Evolutionary conservation across 2,797 vertebrate genomes (phyloP), one percentile per base, ranked within the genome.

Genomic region (Pyrocephalus nanus): DNA sequence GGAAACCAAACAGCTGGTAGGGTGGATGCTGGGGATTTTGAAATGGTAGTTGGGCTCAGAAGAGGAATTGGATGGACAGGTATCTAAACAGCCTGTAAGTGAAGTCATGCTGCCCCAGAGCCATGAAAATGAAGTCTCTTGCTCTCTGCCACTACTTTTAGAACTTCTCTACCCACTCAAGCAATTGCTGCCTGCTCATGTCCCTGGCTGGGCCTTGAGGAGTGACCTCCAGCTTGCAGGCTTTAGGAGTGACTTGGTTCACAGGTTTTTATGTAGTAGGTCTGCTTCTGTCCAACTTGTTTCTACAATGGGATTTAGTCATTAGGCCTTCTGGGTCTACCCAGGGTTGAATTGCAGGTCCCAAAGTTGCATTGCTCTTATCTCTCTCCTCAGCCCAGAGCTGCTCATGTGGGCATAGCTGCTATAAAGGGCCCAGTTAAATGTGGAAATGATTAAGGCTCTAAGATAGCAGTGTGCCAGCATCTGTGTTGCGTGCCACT

Each of bases 361-460:
- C 42, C 14, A 9, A 70, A 87, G 42, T 55, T 91, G 48, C 29
- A 36, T 72, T 90, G 50, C n/a, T 71, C n/a, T 82, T 85, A 61
- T 77, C 85, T 75, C 25, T 62, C 36, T 21, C 23, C 54, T 91
- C 60, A 86, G 65, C 6, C 48, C 40, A 9, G 60, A 0, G 1
- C 58, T 82, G 47, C 53, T 92, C 48, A 11, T 91, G 36, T 69
- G 40, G 84, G 54, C 88, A 81, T 21, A 78, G 86, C 50, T 94
- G 84, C 93, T 94, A 8, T 62, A 69, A 83, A 91, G 90, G 84
- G 58, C 82, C 57, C 51, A n/a, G 71, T 90, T 93, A 90, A 94
- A 95, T 84, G 61, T 92, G 79, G 93, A 91, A 77, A 74, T 71
- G 45, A 89, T 92, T 75, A 91, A 86, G 76, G 77, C 36, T 92